Percentiles rank a stretch among this genome's conserved stretches.
Evolutionary conservation across 2,888 invertebrate species (phyloP).

Genomic region (Auanema freiburgensis): DNA sequence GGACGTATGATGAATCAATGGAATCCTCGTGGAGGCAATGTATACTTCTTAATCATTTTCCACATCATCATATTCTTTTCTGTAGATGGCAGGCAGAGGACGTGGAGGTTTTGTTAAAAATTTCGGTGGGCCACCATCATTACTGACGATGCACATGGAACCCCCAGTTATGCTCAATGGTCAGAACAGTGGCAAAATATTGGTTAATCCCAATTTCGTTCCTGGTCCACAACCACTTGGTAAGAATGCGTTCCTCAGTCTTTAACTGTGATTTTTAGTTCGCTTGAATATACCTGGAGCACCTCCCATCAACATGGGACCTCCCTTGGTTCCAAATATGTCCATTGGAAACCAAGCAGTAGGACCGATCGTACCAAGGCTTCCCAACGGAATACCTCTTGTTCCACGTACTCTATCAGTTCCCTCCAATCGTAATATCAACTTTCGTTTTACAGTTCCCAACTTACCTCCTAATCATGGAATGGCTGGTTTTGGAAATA

Average conservation of each 20-base stretch:
- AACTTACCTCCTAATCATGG: slow-evolving; percentile 34
- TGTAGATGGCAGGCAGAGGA: too few species aligned
- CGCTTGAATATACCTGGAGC: slow-evolving; percentile 14
- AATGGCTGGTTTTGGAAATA: slow-evolving; percentile 33
- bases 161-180: slow-evolving; percentile 14
- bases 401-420: slow-evolving; percentile 2
- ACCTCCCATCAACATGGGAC: slow-evolving; percentile 8
- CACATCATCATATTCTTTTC: too few species aligned
- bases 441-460: neutral
- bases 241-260: neutral
- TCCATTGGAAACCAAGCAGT: neutral
- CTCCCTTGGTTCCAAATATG: neutral
- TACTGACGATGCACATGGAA: slow-evolving; percentile 4
- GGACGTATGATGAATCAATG: too few species aligned
- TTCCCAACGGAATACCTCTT: slow-evolving; percentile 38
- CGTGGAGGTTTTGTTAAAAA: too few species aligned
- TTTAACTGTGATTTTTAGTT: slow-evolving; percentile 12
- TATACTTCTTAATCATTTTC: too few species aligned
- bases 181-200: slow-evolving; percentile 21
- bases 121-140: neutral
- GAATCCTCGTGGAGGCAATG: too few species aligned
- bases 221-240: slow-evolving; percentile 1
- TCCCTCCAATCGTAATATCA: neutral
- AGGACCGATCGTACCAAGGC: slow-evolving; percentile 31
- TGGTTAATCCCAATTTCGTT: slow-evolving; percentile 29